Evolutionary conservation across 2,113 vertebrate species (phyloP).

Genomic region (Phoxinus phoxinus): DNA sequence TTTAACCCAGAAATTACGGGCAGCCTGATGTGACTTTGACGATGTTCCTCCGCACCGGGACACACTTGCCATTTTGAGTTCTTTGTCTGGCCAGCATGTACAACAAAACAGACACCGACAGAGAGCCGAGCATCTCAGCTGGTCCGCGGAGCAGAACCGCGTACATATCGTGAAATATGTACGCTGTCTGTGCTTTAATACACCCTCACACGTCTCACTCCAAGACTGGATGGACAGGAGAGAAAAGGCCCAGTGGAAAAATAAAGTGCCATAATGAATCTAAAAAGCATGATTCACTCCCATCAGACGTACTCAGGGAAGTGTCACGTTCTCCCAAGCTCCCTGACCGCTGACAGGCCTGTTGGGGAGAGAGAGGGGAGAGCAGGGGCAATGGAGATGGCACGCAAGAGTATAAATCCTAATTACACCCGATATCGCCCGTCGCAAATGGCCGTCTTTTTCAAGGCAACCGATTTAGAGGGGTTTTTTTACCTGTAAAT

Average conservation of each 20-base stretch:
- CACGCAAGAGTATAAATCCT: conserved; percentile 72
- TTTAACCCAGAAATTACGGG: conserved; percentile 2
- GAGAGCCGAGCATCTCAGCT: conserved; percentile 49
- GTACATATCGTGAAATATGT: conserved; percentile 76
- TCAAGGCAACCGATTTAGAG: conserved; percentile 63
- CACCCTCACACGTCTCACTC: conserved; percentile 69
- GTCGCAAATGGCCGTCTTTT: conserved; percentile 71
- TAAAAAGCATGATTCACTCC: conserved; percentile 78
- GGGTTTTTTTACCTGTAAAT: conserved; percentile 46
- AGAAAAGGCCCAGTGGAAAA: conserved; percentile 73
- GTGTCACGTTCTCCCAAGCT: conserved; percentile 75
- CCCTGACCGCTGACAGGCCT: conserved; percentile 73
- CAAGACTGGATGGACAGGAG: conserved; percentile 69
- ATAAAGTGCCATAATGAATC: conserved; percentile 81
- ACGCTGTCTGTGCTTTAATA: conserved; percentile 70
- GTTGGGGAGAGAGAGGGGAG: conserved; percentile 53
- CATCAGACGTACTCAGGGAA: conserved; percentile 75
- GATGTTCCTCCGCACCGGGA: background rate
- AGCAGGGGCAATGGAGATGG: conserved; percentile 63
- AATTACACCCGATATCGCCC: conserved; percentile 69
- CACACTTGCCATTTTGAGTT: conserved; percentile 41
- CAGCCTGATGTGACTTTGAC: conserved; percentile 34
- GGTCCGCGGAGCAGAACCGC: conserved; percentile 69
- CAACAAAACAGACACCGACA: conserved; percentile 32
- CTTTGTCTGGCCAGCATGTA: conserved; percentile 30